A percentile compares a stretch with the other conserved stretches of the same genome.
phyloP scores from a whole-genome alignment of 2,888 invertebrate genomes.

The Mechanitis mazaeus region DNA sequence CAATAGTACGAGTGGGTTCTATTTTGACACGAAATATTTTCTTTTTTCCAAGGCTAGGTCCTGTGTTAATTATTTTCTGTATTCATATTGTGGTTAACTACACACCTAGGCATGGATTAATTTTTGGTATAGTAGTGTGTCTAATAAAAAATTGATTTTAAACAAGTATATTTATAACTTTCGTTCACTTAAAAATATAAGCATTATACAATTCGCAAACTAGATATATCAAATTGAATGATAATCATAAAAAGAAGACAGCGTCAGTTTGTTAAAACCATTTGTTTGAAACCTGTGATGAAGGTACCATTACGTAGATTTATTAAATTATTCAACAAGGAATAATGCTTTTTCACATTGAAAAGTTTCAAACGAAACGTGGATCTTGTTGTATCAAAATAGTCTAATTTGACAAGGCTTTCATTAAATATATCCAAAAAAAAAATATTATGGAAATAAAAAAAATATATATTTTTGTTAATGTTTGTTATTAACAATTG shows the following conservation, averaged over 20 bases:
- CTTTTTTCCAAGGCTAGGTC: too few relatives aligned
- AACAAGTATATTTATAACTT: too few relatives aligned
- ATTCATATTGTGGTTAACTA: too few relatives aligned
- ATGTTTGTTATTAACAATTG: neutral
- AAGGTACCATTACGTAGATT: conserved; percentile 67
- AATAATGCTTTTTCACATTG: conserved; percentile 49
- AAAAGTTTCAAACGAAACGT: conserved; percentile 27
- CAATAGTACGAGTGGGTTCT: too few relatives aligned
- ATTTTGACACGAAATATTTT: too few relatives aligned
- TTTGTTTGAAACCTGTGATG: conserved; percentile 55
- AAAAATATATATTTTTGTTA: neutral
- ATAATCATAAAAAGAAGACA: conserved; percentile 28
- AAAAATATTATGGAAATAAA: neutral
- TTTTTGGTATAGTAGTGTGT: too few relatives aligned
- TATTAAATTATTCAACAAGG: conserved; percentile 69
- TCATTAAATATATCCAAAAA: neutral
- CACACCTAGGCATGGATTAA: too few relatives aligned
- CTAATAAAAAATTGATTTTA: too few relatives aligned
- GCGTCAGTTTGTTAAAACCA: conserved; percentile 50
- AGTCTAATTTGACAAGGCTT: conserved; percentile 24
- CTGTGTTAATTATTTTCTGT: too few relatives aligned
- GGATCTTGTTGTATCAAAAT: conserved; percentile 21
- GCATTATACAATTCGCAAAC: neutral
- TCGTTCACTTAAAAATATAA: too few relatives aligned
- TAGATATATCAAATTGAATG: conserved; percentile 12